phyloP scores from a whole-genome alignment of 2,888 invertebrate genomes.

The Trisateles emortualis region DNA sequence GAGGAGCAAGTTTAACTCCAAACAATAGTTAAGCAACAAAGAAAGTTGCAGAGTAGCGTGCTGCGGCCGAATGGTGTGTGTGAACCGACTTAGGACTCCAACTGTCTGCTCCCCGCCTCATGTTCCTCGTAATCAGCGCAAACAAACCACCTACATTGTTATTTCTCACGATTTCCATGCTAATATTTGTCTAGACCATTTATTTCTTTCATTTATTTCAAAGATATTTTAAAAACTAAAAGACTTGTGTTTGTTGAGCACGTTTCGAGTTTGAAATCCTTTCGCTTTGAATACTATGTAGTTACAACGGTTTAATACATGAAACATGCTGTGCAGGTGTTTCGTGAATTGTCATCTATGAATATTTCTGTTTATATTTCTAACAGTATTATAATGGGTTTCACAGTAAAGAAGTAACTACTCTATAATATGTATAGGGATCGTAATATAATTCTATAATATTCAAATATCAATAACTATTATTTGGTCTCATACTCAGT shows the following conservation, averaged over 20 bases:
- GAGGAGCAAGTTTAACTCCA: conserved; percentile 75
- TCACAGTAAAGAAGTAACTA: conserved; percentile 7
- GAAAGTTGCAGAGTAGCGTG: conserved; percentile 68
- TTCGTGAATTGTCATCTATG: conserved; percentile 29
- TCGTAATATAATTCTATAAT: no score
- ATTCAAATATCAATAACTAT: no score
- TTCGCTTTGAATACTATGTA: conserved; percentile 36
- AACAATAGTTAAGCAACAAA: conserved; percentile 84
- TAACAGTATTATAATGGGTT: conserved; percentile 15
- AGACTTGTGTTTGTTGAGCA: conserved; percentile 30
- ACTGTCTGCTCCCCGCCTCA: conserved; percentile 55
- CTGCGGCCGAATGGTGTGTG: conserved; percentile 67
- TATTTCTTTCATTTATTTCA: conserved; percentile 40
- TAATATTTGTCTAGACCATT: conserved; percentile 53
- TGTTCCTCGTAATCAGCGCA: conserved; percentile 60
- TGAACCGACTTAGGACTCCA: conserved; percentile 56
- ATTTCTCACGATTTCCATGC: conserved; percentile 42
- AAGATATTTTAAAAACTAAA: conserved; percentile 30
- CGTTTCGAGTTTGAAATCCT: conserved; percentile 37
- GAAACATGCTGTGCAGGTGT: conserved; percentile 40
- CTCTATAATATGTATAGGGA: no score
- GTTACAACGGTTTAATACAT: conserved; percentile 36
- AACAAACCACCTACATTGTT: conserved; percentile 53
- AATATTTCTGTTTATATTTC: conserved; percentile 27
- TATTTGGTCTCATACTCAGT: neutral